Percentiles rank a stretch among this genome's conserved stretches.
phyloP scores from a whole-genome alignment of 2,113 vertebrate species.

The Trematomus loennbergii region DNA sequence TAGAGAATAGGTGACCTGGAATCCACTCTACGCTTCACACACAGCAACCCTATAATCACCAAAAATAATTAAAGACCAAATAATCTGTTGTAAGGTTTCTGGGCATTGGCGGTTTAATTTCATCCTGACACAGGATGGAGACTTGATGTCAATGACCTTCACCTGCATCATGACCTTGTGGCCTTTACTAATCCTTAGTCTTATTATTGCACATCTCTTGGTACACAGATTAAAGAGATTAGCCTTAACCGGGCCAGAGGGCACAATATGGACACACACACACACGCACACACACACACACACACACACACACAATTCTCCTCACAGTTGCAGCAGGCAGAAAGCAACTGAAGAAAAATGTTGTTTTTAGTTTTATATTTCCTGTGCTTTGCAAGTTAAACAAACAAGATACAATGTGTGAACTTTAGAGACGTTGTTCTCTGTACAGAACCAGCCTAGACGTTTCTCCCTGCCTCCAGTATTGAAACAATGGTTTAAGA shows the following conservation, averaged over 20 bases:
- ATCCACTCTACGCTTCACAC: background rate
- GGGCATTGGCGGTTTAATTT: background rate
- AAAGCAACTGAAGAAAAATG: background rate
- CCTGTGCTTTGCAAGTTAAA: background rate
- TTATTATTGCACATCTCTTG: conserved; percentile 8
- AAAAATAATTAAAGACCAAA: background rate
- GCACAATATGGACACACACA: conserved; percentile 5
- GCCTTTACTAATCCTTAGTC: conserved; percentile 46
- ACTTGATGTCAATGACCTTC: conserved; percentile 27
- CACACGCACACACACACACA: background rate
- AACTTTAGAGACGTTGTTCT: background rate
- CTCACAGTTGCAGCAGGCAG: conserved; percentile 34
- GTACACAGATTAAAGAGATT: conserved; percentile 66
- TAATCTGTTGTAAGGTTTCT: background rate
- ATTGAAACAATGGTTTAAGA: too few species aligned
- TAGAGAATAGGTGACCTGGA: background rate
- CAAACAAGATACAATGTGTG: background rate
- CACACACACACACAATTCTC: background rate
- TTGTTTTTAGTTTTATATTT: background rate
- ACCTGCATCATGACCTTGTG: conserved; percentile 16
- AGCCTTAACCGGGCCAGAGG: conserved; percentile 26
- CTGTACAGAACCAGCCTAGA: background rate
- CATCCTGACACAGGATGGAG: background rate
- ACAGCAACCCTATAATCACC: background rate
- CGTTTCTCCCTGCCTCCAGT: background rate